A percentile compares a stretch with the other conserved stretches of the same genome.
Conservation (phyloP, 1,140 invertebrate genomes). For the Pygmarrhopalites habei region DNA sequence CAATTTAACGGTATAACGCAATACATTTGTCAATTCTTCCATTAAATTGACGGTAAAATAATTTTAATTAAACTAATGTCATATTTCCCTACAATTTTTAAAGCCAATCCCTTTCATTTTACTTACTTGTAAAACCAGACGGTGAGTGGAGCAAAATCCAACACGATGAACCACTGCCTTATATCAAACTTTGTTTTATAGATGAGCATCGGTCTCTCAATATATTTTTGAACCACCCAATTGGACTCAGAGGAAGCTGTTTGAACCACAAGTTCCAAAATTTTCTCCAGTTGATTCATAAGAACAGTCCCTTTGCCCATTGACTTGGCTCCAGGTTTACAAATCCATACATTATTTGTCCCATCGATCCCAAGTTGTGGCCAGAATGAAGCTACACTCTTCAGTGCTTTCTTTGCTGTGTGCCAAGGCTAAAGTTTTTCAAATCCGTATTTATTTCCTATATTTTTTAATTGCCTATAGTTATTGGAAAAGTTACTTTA, state of each 20-base stretch:
- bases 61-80: no score
- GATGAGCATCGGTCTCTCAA: slow-evolving; percentile 72
- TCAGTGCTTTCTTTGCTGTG: slow-evolving; percentile 48
- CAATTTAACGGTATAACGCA: no score
- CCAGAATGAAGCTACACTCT: slow-evolving; percentile 58
- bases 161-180: slow-evolving; percentile 84
- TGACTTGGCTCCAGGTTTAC: slow-evolving; percentile 89
- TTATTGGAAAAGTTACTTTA: no score
- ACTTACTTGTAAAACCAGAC: slow-evolving; percentile 84
- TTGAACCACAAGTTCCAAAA: slow-evolving; percentile 61
- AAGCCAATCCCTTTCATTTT: no score
- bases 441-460: no score
- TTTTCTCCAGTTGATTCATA: slow-evolving; percentile 77
- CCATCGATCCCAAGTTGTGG: slow-evolving; percentile 66
- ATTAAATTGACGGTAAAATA: no score
- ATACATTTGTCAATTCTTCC: no score
- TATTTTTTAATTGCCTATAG: no score
- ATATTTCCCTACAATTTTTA: no score
- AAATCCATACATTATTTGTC: slow-evolving; percentile 55
- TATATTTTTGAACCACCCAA: no score
- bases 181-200: slow-evolving; percentile 92
- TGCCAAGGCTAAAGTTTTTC: slow-evolving; percentile 22
- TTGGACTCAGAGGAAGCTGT: slow-evolving; percentile 41
- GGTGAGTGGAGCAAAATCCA: slow-evolving; percentile 77
- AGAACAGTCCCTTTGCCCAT: slow-evolving; percentile 80